phyloP scores from a whole-genome alignment of 1,140 invertebrate species.

The Rhagoletis pomonella region DNA sequence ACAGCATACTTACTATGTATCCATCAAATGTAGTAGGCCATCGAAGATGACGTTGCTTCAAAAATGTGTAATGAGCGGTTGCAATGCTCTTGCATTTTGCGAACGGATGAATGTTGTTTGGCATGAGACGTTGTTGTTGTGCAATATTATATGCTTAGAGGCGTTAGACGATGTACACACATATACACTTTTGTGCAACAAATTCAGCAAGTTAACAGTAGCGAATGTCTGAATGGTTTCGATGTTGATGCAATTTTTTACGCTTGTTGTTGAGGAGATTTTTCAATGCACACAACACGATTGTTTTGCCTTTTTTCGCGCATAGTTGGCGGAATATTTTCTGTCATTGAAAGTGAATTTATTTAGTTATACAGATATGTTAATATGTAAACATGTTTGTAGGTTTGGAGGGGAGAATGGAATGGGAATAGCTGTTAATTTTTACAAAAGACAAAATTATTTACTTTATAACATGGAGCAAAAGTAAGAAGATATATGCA shows the following conservation, averaged over 20 bases:
- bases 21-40: not conserved
- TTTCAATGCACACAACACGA: too few species aligned
- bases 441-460: too few species aligned
- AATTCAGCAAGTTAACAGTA: slow-evolving; percentile 2
- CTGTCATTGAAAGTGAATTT: slow-evolving; percentile 9
- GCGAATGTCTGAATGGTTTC: not conserved
- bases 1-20: not conserved
- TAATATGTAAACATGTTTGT: not conserved
- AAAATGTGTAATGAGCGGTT: slow-evolving; percentile 38
- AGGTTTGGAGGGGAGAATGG: not conserved
- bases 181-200: slow-evolving; percentile 23
- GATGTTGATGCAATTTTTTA: not conserved
- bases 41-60: slow-evolving; percentile 20
- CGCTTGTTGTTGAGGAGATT: not conserved
- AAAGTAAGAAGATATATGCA: too few species aligned
- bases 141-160: slow-evolving; percentile 5
- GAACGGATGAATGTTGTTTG: not conserved
- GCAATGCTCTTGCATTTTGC: not conserved
- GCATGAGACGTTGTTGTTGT: not conserved
- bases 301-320: not conserved
- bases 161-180: not conserved
- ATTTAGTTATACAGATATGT: not conserved
- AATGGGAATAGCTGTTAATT: too few species aligned
- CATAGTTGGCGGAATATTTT: not conserved
- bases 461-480: too few species aligned